Percentiles rank a stretch among this genome's conserved stretches.
phyloP scores from a whole-genome alignment of 2,797 vertebrate genomes.

The Limosa lapponica region DNA sequence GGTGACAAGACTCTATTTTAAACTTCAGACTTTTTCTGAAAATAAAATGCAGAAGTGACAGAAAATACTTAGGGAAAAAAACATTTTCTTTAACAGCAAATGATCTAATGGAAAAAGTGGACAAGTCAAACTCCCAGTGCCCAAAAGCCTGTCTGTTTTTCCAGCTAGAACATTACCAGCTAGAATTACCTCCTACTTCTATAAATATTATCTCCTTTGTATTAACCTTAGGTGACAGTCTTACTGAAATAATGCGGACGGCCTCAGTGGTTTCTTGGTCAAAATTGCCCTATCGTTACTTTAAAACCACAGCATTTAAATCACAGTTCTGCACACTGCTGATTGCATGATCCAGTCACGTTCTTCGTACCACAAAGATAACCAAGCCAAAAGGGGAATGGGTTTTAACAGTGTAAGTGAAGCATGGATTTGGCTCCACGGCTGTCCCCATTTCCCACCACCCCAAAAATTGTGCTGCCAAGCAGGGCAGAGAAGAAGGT shows the following conservation, averaged over 20 bases:
- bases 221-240: neutral
- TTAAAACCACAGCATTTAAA: neutral
- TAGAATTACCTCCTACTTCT: neutral
- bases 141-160: neutral
- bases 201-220: neutral
- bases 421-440: neutral
- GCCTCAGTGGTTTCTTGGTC: neutral
- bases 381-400: neutral
- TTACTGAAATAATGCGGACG: accelerated
- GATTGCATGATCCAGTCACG: neutral
- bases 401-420: neutral
- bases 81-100: neutral
- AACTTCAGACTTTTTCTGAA: neutral
- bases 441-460: neutral
- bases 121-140: neutral
- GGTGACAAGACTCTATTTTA: neutral
- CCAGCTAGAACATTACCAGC: neutral
- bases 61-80: neutral
- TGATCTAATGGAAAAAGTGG: neutral
- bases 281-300: neutral
- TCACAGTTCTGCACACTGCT: neutral
- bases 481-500: neutral
- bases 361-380: neutral
- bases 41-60: neutral
- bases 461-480: neutral